Conservation (phyloP, 2,113 vertebrate species). For the Hucho hucho region DNA sequence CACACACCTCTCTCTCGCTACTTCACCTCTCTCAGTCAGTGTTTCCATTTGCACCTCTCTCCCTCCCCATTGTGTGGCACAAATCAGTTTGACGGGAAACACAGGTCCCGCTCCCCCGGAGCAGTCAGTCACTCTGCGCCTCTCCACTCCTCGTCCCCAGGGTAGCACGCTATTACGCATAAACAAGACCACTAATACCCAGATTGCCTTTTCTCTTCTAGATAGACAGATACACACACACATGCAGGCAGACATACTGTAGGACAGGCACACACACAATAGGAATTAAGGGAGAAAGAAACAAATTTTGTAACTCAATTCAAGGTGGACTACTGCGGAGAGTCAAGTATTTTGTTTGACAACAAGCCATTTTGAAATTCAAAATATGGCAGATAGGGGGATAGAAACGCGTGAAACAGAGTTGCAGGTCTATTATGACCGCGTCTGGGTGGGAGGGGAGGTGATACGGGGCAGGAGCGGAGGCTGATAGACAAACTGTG, state of each 20-base stretch:
- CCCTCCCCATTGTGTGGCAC: conserved; percentile 50
- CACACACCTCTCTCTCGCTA: conserved; percentile 29
- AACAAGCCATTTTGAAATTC: conserved; percentile 59
- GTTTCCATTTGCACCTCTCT: conserved; percentile 83
- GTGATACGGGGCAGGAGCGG: conserved; percentile 17
- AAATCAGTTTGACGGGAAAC: conserved; percentile 70
- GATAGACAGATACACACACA: not conserved
- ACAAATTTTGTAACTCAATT: conserved; percentile 17
- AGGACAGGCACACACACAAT: not conserved
- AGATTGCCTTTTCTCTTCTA: conserved; percentile 12
- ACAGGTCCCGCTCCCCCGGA: conserved; percentile 52
- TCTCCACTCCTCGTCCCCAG: conserved; percentile 29
- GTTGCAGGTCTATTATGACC: conserved; percentile 41
- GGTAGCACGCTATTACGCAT: conserved; percentile 54
- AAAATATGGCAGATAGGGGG: conserved; percentile 28
- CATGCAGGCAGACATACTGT: not conserved
- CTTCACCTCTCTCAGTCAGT: conserved; percentile 56
- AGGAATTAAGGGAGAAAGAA: not conserved
- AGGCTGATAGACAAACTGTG: conserved; percentile 25
- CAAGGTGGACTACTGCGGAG: conserved; percentile 8
- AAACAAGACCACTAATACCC: conserved; percentile 52
- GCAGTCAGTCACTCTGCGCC: conserved; percentile 32
- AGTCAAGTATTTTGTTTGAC: conserved; percentile 39
- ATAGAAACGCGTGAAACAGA: conserved; percentile 50
- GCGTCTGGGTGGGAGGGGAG: conserved; percentile 20